Evolutionary conservation across 2,888 invertebrate genomes (phyloP).

Genomic region (Phyto melanocephala): DNA sequence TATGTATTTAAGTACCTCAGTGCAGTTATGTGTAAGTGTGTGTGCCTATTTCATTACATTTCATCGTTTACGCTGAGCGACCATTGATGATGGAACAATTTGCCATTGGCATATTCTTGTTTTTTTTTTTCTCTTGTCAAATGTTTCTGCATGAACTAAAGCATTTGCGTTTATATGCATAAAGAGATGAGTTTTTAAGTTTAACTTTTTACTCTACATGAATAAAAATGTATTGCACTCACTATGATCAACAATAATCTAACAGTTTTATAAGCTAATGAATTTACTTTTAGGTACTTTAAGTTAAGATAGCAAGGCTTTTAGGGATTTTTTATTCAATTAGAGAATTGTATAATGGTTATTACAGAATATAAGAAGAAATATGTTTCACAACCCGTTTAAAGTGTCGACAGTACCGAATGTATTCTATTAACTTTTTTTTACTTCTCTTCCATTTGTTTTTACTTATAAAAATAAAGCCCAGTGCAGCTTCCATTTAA

Average conservation of each 20-base stretch:
- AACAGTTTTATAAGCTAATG: too few relatives aligned
- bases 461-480: neutral
- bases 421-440: too few relatives aligned
- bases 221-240: too few relatives aligned
- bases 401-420: neutral
- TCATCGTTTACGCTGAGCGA: slow-evolving; percentile 54
- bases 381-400: too few relatives aligned
- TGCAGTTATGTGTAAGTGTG: neutral
- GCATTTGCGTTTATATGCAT: neutral
- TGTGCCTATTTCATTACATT: slow-evolving; percentile 49
- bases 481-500: slow-evolving; percentile 1
- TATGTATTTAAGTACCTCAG: neutral
- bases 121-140: neutral
- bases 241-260: too few relatives aligned
- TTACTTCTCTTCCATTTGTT: neutral
- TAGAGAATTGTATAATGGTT: too few relatives aligned
- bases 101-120: slow-evolving; percentile 61
- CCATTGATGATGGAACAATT: slow-evolving; percentile 66
- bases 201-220: neutral
- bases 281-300: too few relatives aligned
- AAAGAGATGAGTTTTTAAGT: neutral
- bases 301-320: too few relatives aligned
- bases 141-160: neutral
- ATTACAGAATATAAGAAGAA: too few relatives aligned
- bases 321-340: too few relatives aligned